Conservation (phyloP, 2,888 invertebrate genomes). For the Fragum sueziense region DNA sequence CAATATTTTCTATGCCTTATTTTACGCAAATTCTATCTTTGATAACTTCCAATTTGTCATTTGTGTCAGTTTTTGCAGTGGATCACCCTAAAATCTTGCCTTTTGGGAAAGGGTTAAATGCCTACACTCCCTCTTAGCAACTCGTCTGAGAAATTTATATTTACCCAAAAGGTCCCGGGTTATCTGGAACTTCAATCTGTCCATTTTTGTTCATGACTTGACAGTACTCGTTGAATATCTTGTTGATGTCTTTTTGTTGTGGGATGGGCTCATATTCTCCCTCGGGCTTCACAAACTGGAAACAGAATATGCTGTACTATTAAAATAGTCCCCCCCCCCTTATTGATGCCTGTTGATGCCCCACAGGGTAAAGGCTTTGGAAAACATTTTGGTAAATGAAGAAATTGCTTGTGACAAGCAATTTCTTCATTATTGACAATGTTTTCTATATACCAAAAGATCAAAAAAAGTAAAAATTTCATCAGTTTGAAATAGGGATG, state of each 20-base stretch:
- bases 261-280: constrained; percentile 48
- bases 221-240: constrained; percentile 70
- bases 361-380: not conserved
- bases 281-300: constrained; percentile 26
- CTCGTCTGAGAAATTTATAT: constrained; percentile 26
- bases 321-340: too few relatives aligned
- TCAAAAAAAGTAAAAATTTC: too few relatives aligned
- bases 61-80: too few relatives aligned
- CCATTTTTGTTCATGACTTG: constrained; percentile 56
- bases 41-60: too few relatives aligned
- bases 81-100: too few relatives aligned
- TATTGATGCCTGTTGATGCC: too few relatives aligned
- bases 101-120: too few relatives aligned
- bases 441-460: not conserved
- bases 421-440: too few relatives aligned
- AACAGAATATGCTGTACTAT: not conserved
- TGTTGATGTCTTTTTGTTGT: constrained; percentile 61
- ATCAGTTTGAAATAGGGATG: too few relatives aligned
- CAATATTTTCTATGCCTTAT: too few relatives aligned
- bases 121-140: too few relatives aligned
- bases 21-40: too few relatives aligned
- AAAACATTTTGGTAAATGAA: not conserved
- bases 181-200: constrained; percentile 67
- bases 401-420: not conserved
- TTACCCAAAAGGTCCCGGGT: constrained; percentile 71